Evolutionary conservation across 2,113 vertebrate species (phyloP).

Genomic region (Notarius quadriscutis): DNA sequence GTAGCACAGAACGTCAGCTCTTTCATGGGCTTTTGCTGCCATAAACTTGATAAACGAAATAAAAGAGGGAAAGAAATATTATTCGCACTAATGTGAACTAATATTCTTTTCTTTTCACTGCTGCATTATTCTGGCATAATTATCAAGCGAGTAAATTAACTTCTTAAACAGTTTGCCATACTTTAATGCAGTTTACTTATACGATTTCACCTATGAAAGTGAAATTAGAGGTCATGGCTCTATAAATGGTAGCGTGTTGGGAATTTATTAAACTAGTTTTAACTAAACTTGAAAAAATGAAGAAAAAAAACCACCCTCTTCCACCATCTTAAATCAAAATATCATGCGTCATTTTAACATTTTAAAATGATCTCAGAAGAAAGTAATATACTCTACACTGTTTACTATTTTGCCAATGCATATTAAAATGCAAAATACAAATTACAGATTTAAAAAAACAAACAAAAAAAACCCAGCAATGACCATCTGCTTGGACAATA

Average conservation of each 20-base stretch:
- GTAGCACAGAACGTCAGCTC: background rate
- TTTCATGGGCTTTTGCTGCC: background rate
- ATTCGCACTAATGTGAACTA: conserved; percentile 66
- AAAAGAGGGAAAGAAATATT: conserved; percentile 27
- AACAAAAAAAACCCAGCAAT: background rate
- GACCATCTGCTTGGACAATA: conserved; percentile 8
- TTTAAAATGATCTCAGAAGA: background rate
- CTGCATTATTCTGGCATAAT: conserved; percentile 68
- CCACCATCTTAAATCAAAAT: background rate
- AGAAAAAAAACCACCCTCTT: background rate
- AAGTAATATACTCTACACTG: too few species aligned
- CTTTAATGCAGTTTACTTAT: conserved; percentile 59
- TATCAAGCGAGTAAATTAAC: conserved; percentile 74
- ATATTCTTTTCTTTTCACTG: conserved; percentile 74
- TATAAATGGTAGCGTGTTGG: background rate
- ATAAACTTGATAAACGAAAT: conserved; percentile 40
- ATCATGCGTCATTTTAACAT: background rate
- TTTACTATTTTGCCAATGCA: background rate
- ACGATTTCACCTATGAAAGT: background rate
- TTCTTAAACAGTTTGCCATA: conserved; percentile 71
- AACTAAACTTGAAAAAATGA: background rate
- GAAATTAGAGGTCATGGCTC: background rate
- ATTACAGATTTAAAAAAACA: background rate
- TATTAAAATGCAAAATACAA: background rate
- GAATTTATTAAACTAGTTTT: background rate